Base-by-base conservation (phyloP, 2,888 invertebrate species). In the Tenthredo scrophulariae region DNA sequence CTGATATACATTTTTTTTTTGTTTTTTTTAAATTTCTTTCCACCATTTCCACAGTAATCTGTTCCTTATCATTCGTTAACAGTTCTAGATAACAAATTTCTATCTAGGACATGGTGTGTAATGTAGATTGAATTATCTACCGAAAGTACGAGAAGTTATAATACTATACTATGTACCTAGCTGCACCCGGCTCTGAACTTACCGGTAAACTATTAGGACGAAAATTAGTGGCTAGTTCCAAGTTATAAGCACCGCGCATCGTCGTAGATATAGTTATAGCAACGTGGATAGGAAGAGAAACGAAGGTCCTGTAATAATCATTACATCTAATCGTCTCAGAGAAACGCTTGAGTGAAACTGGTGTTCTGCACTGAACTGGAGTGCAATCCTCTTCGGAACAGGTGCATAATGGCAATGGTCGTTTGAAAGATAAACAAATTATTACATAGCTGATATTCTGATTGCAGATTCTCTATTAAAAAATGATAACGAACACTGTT, bases 211-310 rank as follows among this genome's bases (percentile, higher is more conserved):
- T 80, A 80, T 80, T 80, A 80, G 79, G 62, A 4, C 40, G 58
- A 58, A 40, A 80, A 80, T 80, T 80, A 80, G 79, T 80, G 79
- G 79, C 58, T 80, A 80, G 79, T 62, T 26, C 2, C 79, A 79
- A 79, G 79, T 79, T 79, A 62, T 79, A 79, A 79, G 79, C 79
- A 62, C 79, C 79, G n/a, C n/a, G n/a, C n/a, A 40, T 62, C 62
- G 62, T 40, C 40, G 62, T 58, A 40, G 15, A 40, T 58, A 40
- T 40, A 62, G 58, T 7, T 40, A 22, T 22, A 62, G 37, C 33
- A 13, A 80, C 43, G 79, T 6, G 62, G 62, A 80, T 80, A 33
- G 79, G 62, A 80, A 58, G 79, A 80, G 79, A 40, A 40, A 50
- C 58, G 33, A 62, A 80, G 62, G 79, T 62, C 26, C 62, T 26